Evolutionary conservation across 1,140 invertebrate species (phyloP).

Genomic region (Platyscapa corneri): DNA sequence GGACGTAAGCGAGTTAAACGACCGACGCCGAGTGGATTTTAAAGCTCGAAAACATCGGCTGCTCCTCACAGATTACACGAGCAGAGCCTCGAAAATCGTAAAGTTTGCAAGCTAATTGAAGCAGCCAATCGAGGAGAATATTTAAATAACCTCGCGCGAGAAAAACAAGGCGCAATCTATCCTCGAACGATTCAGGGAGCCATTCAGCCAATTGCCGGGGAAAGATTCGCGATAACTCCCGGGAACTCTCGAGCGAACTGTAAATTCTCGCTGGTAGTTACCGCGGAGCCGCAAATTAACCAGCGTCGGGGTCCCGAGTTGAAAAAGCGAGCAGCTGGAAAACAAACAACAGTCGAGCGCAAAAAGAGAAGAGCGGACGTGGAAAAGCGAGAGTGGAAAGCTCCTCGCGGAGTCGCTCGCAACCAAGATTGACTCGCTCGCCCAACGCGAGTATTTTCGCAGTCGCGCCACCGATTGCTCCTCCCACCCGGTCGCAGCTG

Average conservation of each 20-base stretch:
- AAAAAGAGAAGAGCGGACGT: background rate
- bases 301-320: background rate
- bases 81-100: too few species aligned
- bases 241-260: background rate
- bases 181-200: background rate
- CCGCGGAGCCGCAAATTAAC: background rate
- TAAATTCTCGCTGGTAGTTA: background rate
- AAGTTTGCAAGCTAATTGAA: slow-evolving; percentile 4
- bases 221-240: slow-evolving; percentile 12
- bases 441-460: too few species aligned
- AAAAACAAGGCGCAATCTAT: slow-evolving; percentile 14
- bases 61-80: too few species aligned
- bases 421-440: background rate
- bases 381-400: slow-evolving; percentile 25
- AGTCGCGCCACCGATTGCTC: too few species aligned
- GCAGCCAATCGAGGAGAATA: background rate
- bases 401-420: background rate
- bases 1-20: too few species aligned
- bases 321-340: background rate
- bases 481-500: background rate
- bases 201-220: slow-evolving; percentile 18
- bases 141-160: background rate
- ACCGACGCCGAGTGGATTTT: too few species aligned
- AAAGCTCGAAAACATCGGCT: too few species aligned
- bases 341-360: background rate